phyloP scores from a whole-genome alignment of 1,140 invertebrate genomes.

The Homarus americanus region DNA sequence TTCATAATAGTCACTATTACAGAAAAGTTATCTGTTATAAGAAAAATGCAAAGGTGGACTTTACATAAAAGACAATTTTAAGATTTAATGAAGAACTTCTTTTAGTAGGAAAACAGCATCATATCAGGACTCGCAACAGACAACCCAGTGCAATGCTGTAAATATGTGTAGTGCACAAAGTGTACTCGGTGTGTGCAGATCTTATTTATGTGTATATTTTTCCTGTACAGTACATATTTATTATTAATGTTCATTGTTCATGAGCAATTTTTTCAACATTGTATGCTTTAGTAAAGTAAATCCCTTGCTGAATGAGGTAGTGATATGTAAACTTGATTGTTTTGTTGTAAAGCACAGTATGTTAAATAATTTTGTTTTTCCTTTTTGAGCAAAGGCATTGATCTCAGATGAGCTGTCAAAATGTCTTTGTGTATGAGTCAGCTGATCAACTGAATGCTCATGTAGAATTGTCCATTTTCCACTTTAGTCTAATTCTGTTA shows the following conservation, averaged over 20 bases:
- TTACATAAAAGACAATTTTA: neutral
- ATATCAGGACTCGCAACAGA: neutral
- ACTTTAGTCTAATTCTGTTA: neutral
- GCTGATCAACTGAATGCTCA: neutral
- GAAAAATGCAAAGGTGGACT: neutral
- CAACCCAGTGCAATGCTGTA: neutral
- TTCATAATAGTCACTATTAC: neutral
- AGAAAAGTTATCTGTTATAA: neutral
- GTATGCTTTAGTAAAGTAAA: neutral
- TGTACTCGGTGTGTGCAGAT: neutral
- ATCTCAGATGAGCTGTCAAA: neutral
- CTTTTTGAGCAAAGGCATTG: neutral
- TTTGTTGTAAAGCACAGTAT: constrained; percentile 8
- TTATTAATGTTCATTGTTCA: neutral
- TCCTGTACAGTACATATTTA: constrained; percentile 6
- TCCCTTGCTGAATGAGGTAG: neutral
- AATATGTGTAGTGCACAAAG: neutral
- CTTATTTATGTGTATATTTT: neutral
- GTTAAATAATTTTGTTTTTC: constrained; percentile 4
- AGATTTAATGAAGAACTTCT: neutral
- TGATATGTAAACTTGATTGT: neutral
- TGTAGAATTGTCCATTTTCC: neutral
- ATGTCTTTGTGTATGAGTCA: neutral
- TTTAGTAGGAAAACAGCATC: neutral
- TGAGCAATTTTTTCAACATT: neutral